Percentiles rank a stretch among this genome's conserved stretches.
Conservation (phyloP, 64 coral and sea anemone species). For the Pocillopora damicornis region DNA sequence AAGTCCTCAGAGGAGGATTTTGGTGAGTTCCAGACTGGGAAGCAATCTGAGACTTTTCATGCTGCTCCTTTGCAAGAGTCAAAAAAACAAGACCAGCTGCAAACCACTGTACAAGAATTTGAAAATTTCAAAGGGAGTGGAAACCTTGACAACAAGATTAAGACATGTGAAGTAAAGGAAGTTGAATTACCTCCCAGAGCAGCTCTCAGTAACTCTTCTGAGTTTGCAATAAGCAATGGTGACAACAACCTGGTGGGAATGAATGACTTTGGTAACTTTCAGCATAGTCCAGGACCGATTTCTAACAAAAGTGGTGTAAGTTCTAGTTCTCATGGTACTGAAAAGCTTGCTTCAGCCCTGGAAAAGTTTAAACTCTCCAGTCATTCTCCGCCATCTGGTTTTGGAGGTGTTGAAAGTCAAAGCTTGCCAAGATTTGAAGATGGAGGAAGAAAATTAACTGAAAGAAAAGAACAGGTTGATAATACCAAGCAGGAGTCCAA, state of each 20-base stretch:
- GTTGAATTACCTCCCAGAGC: neutral
- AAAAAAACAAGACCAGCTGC: neutral
- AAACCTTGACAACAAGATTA: neutral
- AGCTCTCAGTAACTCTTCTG: neutral
- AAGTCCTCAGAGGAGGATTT: conserved; percentile 21
- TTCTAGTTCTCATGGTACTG: neutral
- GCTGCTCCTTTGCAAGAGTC: neutral
- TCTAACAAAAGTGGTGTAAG: neutral
- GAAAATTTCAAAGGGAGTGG: neutral
- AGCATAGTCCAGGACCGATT: conserved; percentile 16
- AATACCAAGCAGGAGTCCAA: neutral
- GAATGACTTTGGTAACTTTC: conserved; percentile 59
- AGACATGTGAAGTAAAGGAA: neutral
- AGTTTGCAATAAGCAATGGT: conserved; percentile 1
- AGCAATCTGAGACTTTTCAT: neutral
- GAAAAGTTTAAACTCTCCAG: conserved; percentile 24
- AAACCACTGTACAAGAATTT: neutral
- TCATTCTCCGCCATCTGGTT: neutral
- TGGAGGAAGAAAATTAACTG: neutral
- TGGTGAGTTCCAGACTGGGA: conserved; percentile 50
- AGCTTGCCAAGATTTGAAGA: neutral
- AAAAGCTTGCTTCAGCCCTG: conserved; percentile 5
- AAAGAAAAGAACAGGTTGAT: neutral
- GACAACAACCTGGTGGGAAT: neutral
- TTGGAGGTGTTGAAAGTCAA: neutral